Evolutionary conservation across 1,140 invertebrate species (phyloP).

Genomic region (Philaenus spumarius): DNA sequence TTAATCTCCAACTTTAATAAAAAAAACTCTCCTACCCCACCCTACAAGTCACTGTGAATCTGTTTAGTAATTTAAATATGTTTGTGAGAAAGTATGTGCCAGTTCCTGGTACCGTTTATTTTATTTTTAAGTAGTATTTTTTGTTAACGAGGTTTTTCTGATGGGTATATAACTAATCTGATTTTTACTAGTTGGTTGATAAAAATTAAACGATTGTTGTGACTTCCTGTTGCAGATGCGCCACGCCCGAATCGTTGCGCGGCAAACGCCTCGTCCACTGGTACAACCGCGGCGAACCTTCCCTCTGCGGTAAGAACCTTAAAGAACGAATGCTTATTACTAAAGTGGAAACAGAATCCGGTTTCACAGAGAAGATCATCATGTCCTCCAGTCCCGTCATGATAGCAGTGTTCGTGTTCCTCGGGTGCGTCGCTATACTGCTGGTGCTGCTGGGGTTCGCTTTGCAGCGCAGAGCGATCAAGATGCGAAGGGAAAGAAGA

Average conservation of each 20-base stretch:
- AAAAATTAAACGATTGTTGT: too few relatives aligned
- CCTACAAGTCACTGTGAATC: too few relatives aligned
- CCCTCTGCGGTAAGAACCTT: slow-evolving; percentile 42
- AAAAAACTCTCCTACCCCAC: too few relatives aligned
- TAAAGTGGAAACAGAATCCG: neutral
- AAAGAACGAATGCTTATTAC: slow-evolving; percentile 39
- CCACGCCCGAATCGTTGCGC: slow-evolving; percentile 36
- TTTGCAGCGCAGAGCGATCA: slow-evolving; percentile 1
- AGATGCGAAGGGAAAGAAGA: neutral
- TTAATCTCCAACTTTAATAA: too few relatives aligned
- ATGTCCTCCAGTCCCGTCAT: slow-evolving; percentile 10
- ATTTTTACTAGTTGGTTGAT: too few relatives aligned
- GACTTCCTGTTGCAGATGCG: slow-evolving; percentile 39
- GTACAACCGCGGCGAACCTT: slow-evolving; percentile 41
- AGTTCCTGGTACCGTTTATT: too few relatives aligned
- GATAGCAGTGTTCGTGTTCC: neutral
- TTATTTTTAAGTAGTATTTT: too few relatives aligned
- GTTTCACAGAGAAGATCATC: neutral
- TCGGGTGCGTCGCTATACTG: neutral
- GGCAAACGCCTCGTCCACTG: slow-evolving; percentile 44
- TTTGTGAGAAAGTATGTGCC: too few relatives aligned
- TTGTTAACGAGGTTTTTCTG: too few relatives aligned
- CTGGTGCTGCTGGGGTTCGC: slow-evolving; percentile 3
- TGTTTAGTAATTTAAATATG: too few relatives aligned
- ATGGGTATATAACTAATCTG: too few relatives aligned